Conservation (phyloP, 2,797 vertebrate species). For the Linurgus olivaceus region DNA sequence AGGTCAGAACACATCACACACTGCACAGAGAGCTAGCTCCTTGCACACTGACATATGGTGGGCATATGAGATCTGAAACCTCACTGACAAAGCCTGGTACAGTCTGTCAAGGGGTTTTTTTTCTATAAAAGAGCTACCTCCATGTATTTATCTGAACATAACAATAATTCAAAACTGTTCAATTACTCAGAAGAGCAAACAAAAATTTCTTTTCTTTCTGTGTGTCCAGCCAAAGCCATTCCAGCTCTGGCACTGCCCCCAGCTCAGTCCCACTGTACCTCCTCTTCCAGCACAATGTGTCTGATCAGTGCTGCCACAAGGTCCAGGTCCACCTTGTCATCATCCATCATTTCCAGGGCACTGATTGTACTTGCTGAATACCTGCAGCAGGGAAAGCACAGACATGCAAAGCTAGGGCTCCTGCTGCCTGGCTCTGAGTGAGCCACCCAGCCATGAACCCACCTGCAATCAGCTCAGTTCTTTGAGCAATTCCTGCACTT, state of each 20-base stretch:
- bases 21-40: background rate
- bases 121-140: background rate
- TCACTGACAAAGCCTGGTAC: background rate
- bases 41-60: accelerated
- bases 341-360: constrained; percentile 86
- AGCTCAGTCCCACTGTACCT: constrained; percentile 72
- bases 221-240: background rate
- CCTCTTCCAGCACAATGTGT: constrained; percentile 84
- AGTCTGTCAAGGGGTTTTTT: background rate
- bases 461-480: background rate
- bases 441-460: background rate
- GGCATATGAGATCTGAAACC: background rate
- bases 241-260: background rate
- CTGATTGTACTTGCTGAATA: constrained; percentile 87
- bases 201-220: background rate
- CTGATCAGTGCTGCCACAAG: constrained; percentile 90
- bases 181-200: background rate
- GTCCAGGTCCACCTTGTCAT: constrained; percentile 93
- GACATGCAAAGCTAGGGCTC: background rate
- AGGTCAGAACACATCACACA: background rate
- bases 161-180: background rate
- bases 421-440: background rate
- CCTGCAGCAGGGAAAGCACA: constrained; percentile 67
- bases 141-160: background rate
- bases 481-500: background rate